A percentile compares a stretch with the other conserved stretches of the same genome.
Evolutionary conservation across 2,113 vertebrate genomes (phyloP).

Genomic region (Semnornis frantzii): DNA sequence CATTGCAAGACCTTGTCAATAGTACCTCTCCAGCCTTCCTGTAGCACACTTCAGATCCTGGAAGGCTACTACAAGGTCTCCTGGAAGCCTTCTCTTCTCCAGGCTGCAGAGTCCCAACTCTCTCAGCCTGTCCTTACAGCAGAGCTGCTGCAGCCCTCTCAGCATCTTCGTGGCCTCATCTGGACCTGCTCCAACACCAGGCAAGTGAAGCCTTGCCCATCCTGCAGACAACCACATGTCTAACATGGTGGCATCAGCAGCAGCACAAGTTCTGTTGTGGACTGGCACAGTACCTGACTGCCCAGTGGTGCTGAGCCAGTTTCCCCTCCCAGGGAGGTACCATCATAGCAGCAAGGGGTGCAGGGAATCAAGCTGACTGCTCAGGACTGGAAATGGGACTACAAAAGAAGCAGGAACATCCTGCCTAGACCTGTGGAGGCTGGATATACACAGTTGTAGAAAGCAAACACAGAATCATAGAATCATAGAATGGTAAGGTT

Average conservation of each 20-base stretch:
- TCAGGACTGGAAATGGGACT: background rate
- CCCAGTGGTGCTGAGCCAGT: background rate
- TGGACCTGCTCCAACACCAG: background rate
- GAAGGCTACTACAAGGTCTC: no score
- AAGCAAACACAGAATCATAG: background rate
- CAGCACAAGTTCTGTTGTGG: background rate
- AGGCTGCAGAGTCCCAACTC: no score
- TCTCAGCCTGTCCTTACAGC: no score
- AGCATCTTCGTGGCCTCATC: no score
- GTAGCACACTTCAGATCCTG: no score
- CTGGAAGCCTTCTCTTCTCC: no score
- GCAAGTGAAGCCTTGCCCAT: background rate
- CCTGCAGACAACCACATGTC: background rate
- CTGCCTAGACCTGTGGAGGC: accelerated
- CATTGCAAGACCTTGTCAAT: no score
- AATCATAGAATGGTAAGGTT: no score
- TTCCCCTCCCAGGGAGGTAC: background rate
- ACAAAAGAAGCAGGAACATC: background rate
- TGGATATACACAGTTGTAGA: background rate
- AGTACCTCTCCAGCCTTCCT: no score
- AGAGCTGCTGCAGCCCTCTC: no score
- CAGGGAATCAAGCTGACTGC: background rate
- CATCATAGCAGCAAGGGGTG: background rate
- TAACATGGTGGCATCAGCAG: accelerated
- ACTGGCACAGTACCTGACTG: background rate